Base-by-base conservation (phyloP, 2,113 vertebrate species). In the Calidris pygmaea region DNA sequence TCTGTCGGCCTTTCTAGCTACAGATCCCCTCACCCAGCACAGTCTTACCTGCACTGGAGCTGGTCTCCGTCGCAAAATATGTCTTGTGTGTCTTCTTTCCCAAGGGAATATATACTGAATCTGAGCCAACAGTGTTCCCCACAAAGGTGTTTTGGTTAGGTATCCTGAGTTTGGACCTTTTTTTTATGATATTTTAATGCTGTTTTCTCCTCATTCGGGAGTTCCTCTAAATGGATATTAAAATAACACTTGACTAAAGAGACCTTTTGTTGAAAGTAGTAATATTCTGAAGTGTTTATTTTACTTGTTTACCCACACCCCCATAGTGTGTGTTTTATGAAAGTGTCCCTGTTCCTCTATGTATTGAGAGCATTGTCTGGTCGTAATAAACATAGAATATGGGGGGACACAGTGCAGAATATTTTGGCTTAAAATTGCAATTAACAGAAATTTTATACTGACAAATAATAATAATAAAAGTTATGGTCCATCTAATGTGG, bases 301-400 rank as follows among this genome's bases (percentile, higher is more conserved):
- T 63, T 3, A n/a, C 5, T 52, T 39, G 6, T 81, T 81, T 62
- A n/a, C 2, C 8, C 1, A 17, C 20, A 23, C 48, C 12, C 14
- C 14, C 14, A 11, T 27, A 5, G 3, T 35, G 23, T 30, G 67
- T 43, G 7, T 8, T 73, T n/a, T 65, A 37, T 32, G 32, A 83
- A 59, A 8, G 6, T 55, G 9, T 11, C 3, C 4, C 8, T 66
- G 16, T n/a, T 41, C 17, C 4, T 68, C 1, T 3, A 32, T 30
- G 12, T 50, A 14, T 9, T 18, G 9, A 63, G 26, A 58, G 3
- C 35, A 0, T 0, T 21, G 6, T 41, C 26, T 37, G 19, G 3
- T 47, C 29, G 5, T 48, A 60, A 68, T 43, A 63, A 72, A 39
- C 3, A 7, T 4, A 20, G 4, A 67, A 56, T 18, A 47, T 68